Percentiles rank a stretch among this genome's conserved stretches.
phyloP scores from a whole-genome alignment of 2,113 vertebrate species.

The Gyps fulvus region DNA sequence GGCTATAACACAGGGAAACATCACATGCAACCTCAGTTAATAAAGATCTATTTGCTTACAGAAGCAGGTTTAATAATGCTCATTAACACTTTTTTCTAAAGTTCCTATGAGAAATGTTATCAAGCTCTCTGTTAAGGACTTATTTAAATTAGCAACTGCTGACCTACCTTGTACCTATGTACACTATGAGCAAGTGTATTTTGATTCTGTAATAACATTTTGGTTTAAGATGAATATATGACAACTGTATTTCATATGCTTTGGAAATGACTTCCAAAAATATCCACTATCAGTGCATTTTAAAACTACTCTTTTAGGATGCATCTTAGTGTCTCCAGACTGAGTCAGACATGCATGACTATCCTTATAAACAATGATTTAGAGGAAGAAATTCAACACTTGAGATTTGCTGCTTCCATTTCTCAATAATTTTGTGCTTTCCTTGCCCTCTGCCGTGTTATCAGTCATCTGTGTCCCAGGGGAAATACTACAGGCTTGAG shows the following conservation, averaged over 20 bases:
- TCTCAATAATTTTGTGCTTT: conserved; percentile 72
- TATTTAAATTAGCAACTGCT: conserved; percentile 66
- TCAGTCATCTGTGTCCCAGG: conserved; percentile 62
- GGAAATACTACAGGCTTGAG: conserved; percentile 66
- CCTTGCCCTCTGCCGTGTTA: conserved; percentile 51
- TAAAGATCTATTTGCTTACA: conserved; percentile 72
- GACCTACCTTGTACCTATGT: conserved; percentile 14
- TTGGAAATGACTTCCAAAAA: conserved; percentile 23
- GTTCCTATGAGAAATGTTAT: conserved; percentile 69
- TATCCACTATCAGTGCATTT: background rate
- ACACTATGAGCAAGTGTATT: conserved; percentile 4
- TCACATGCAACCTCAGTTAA: conserved; percentile 51
- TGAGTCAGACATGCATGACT: conserved; percentile 42
- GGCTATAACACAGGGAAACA: conserved; percentile 26
- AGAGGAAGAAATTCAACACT: conserved; percentile 61
- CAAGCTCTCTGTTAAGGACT: conserved; percentile 62
- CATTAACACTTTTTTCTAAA: conserved; percentile 63
- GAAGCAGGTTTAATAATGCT: conserved; percentile 58
- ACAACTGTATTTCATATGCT: background rate
- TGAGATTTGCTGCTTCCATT: conserved; percentile 39
- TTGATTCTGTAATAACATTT: background rate
- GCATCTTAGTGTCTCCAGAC: background rate
- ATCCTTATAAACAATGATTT: conserved; percentile 69
- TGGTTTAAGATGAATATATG: background rate
- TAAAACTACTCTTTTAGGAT: conserved; percentile 17